Base-by-base conservation (phyloP, 2,113 vertebrate species). In the Phainopepla nitens region DNA sequence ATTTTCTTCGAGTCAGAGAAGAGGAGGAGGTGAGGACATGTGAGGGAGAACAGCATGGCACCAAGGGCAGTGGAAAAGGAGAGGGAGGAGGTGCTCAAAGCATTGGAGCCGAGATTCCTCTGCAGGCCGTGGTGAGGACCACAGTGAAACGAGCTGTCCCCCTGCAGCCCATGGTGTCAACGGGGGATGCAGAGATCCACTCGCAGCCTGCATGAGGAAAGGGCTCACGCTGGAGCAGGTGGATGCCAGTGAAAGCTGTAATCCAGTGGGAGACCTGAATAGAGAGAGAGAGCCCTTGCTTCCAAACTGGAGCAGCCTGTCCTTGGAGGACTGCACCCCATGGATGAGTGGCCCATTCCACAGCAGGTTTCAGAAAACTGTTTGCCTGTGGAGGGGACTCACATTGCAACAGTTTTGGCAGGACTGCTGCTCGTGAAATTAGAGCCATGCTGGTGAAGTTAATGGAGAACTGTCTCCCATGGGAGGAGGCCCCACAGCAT, bases 21-120 rank as follows among this genome's bases (percentile, higher is more conserved):
- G 39, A 35, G 24, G 39, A 44, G 27, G 25, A 79, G 31, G 9
- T 11, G 35, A 41, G 35, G 35, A 49, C 3, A 6, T 2, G 36
- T 13, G 39, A 45, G 33, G 31, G 31, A 53, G 8, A 79, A 29
- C 24, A n/a, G 17, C 49, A 13, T 14, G 39, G 8, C 20, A 36
- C 12, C 15, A 31, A 12, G 33, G 50, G 3, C 33, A 54, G 61
- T 9, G 5, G 41, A 19, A 29, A 24, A 53, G 9, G 16, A 10
- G 13, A 8, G 10, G 41, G 12, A 66, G 10, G n/a, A 80, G 5
- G 33, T 19, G 21, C 50, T 24, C 13, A 33, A 12, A 9, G n/a
- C 2, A 0, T 3, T 2, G 5, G 20, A 65, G 31, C 25, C 3
- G 3, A 36, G 7, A 36, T 25, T 45, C 4, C 41, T 44, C 50